A percentile compares a stretch with the other conserved stretches of the same genome.
Evolutionary conservation across 2,113 vertebrate genomes (phyloP).

Genomic region (Heliornis fulica): DNA sequence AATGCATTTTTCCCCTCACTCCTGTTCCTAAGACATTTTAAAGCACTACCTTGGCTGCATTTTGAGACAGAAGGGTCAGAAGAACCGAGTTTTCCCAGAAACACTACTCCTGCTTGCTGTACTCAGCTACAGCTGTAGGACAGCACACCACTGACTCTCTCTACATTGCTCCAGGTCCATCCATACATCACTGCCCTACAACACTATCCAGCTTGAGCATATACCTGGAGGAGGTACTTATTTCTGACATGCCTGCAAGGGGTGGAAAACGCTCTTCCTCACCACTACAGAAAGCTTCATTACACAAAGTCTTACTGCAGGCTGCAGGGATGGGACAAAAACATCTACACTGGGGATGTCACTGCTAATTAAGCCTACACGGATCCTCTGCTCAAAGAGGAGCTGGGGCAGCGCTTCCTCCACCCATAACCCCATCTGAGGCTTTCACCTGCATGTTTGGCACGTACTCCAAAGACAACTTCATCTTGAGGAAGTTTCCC

Average conservation of each 20-base stretch:
- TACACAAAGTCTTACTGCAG: not conserved
- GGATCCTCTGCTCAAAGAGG: not conserved
- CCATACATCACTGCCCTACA: not conserved
- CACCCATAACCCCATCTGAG: not conserved
- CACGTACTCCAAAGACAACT: not conserved
- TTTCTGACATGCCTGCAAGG: not conserved
- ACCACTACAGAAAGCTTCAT: not conserved
- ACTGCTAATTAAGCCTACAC: not conserved
- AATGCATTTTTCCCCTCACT: rapidly evolving
- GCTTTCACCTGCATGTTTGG: not conserved
- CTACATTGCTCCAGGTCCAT: not conserved
- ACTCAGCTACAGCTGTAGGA: not conserved
- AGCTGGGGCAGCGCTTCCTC: not conserved
- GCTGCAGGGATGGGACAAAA: not conserved
- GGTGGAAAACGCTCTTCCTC: not conserved
- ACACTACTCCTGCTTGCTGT: not conserved
- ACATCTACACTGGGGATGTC: not conserved
- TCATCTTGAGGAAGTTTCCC: not conserved
- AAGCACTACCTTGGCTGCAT: not conserved
- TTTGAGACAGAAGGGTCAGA: not conserved
- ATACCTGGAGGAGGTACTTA: not conserved
- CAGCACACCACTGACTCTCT: not conserved
- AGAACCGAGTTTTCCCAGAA: not conserved
- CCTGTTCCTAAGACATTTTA: not conserved
- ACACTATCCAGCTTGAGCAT: not conserved